These are phyloP conservation scores for Hydropsyche tenuis DNA, from an alignment of 1,140 invertebrate genomes.

Conservation along the genomic window DNA sequence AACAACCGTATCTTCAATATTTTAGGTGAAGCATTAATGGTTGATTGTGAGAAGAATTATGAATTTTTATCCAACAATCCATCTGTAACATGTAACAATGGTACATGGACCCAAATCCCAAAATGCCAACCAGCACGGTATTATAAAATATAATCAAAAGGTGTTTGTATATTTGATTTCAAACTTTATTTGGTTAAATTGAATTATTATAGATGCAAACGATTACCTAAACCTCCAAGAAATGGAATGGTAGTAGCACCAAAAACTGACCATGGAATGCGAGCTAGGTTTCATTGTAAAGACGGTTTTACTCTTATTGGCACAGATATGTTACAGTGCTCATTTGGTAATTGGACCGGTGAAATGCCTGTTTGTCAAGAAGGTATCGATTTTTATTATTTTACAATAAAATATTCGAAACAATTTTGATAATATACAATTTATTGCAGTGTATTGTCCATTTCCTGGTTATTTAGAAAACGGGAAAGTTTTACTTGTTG, in stretches of 20 bases:
- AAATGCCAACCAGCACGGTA: slow-evolving; percentile 82
- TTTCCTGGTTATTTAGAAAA: slow-evolving; percentile 91
- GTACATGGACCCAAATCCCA: slow-evolving; percentile 94
- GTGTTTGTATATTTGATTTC: slow-evolving; percentile 19
- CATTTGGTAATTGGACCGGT: slow-evolving; percentile 92
- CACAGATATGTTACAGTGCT: slow-evolving; percentile 76
- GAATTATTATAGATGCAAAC: slow-evolving; percentile 73
- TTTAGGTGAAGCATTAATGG: slow-evolving; percentile 75
- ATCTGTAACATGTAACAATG: slow-evolving; percentile 88
- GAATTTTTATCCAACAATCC: slow-evolving; percentile 81
- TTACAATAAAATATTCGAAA: no score
- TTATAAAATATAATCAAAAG: neutral
- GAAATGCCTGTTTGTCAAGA: slow-evolving; percentile 85
- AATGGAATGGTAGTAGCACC: slow-evolving; percentile 96
- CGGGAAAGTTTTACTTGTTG: slow-evolving; percentile 92
- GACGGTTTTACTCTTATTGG: slow-evolving; percentile 87
- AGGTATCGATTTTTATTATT: slow-evolving; percentile 60
- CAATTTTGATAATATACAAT: slow-evolving; percentile 39
- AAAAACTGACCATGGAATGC: slow-evolving; percentile 94
- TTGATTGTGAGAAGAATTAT: slow-evolving; percentile 86
- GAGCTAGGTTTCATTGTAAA: slow-evolving; percentile 89
- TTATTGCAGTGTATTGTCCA: slow-evolving; percentile 84
- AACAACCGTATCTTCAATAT: slow-evolving; percentile 35
- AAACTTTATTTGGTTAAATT: slow-evolving; percentile 5
- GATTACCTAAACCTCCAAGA: slow-evolving; percentile 83